Percentiles rank a stretch among this genome's conserved stretches.
These are phyloP conservation scores for Linyphia triangularis DNA, from an alignment of 2,888 invertebrate genomes.

Conservation along the genomic window DNA sequence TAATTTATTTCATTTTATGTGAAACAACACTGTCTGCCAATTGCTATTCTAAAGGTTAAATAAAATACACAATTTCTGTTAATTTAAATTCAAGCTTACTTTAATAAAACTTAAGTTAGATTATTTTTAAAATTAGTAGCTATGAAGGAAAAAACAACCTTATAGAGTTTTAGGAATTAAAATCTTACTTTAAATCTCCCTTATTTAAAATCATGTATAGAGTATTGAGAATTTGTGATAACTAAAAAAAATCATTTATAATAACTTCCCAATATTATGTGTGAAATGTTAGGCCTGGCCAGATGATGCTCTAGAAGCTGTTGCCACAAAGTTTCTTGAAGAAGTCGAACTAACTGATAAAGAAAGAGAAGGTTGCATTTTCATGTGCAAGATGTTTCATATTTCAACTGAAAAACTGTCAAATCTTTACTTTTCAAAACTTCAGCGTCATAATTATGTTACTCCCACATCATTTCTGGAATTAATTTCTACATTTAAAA, in stretches of 20 bases:
- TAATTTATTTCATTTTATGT: neutral
- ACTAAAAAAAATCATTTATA: too few relatives aligned
- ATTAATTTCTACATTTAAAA: constrained; percentile 91
- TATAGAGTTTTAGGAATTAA: too few relatives aligned
- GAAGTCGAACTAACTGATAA: constrained; percentile 85
- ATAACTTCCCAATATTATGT: too few relatives aligned
- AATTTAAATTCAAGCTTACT: too few relatives aligned
- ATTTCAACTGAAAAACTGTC: constrained; percentile 87
- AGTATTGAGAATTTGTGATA: too few relatives aligned
- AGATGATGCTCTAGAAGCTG: constrained; percentile 92
- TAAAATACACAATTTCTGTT: neutral
- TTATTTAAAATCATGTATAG: too few relatives aligned
- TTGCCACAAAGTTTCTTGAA: constrained; percentile 88
- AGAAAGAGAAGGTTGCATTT: constrained; percentile 84
- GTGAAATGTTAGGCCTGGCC: constrained; percentile 90
- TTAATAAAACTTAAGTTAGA: too few relatives aligned
- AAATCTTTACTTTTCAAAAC: constrained; percentile 82
- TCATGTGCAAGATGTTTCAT: constrained; percentile 92
- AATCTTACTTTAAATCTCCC: too few relatives aligned
- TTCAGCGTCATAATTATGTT: constrained; percentile 85
- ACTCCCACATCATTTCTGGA: constrained; percentile 96
- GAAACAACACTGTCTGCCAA: too few relatives aligned
- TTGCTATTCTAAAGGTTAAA: too few relatives aligned
- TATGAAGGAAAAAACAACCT: too few relatives aligned
- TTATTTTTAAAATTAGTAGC: too few relatives aligned